Evolutionary conservation across 2,797 vertebrate species (phyloP), one percentile per base, ranked within the genome.

Genomic region (Ceryle rudis): DNA sequence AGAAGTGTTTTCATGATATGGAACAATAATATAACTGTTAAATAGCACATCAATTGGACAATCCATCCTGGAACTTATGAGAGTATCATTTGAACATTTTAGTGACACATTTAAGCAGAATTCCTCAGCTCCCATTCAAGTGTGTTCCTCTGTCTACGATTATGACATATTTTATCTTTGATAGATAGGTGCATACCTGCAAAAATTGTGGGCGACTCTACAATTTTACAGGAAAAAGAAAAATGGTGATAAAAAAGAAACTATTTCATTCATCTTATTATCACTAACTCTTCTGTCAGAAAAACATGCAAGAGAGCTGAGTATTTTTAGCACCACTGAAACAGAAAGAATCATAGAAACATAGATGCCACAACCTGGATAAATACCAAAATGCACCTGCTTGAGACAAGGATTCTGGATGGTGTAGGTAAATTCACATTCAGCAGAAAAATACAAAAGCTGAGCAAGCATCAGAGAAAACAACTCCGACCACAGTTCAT

Each of bases 101-200:
- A 95, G 95, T 83, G 94, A 96, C 84, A 91, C 65, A 65, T 25
- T 93, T 83, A 96, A 93, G 73, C 3, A 46, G 54, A 88, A 82
- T 6, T 60, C 86, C 86, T 93, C 39, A n/a, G 81, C 89, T 96
- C 85, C 70, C 92, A 93, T 91, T 97, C 95, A 97, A 73, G 94
- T 57, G 33, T 20, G 35, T n/a, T 94, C 75, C 60, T 91, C 94
- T 91, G 9, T 70, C 69, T 54, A 79, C 52, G 77, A 95, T 52
- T 90, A 81, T 88, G 88, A 88, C 46, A 29, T 39, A 58, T 29
- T 87, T 70, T 87, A 84, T n/a, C 83, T 89, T 60, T 75, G 72
- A 85, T 62, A 90, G 73, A 86, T 79, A 93, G 94, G 51, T 22
- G 19, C n/a, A 8, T 49, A 79, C 17, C 46, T 86, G 57, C 7